Evolutionary conservation across 30 jellyfish, hydroid and myxozoan genomes (phyloP), one percentile per base, ranked within the genome.

Genomic region (Catostylus mosaicus): DNA sequence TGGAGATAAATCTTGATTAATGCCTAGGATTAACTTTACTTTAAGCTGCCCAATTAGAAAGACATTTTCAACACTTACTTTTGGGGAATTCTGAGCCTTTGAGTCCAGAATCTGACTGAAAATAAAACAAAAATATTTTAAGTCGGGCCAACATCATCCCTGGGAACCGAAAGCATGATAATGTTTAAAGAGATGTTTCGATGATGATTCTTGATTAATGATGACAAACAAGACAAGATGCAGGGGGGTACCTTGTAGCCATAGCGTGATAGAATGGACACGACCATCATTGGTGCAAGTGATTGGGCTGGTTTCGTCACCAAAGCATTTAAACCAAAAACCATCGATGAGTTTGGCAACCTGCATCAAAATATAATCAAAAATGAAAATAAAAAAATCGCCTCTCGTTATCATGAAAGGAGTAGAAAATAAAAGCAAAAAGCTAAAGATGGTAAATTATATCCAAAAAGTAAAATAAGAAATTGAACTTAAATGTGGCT

Each of bases 231-330:
- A 7, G 16, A 20, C 54, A 40, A 40, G 12, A 26, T 0, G 10
- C 1, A 2, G 2, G 24, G 6, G 47, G 91, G 19, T 36, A 89
- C 97, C 97, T 89, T 51, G 85, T 89, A 89, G 0, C 97, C 97
- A 40, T 72, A 82, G 2, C 30, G 77, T 7, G 88, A 56, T 16
- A 90, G 50, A 34, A 85, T 78, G 52, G 74, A 64, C 48, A 90
- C 88, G 35, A 90, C 77, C 61, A 84, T 33, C 62, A 90, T 69
- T 1, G 97, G 97, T 50, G 97, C 96, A 26, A 90, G 46, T 26
- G 97, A 90, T 72, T 90, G 97, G 20, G 97, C 97, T 26, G 97
- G 97, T 63, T 90, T 90, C 1, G 97, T 90, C 0, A 90, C 82
- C 38, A 90, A 59, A 18, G 97, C 97, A 67, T 90, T 90, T 59